Conservation (phyloP, 2,113 vertebrate species). For the Chionodraco myersi region DNA sequence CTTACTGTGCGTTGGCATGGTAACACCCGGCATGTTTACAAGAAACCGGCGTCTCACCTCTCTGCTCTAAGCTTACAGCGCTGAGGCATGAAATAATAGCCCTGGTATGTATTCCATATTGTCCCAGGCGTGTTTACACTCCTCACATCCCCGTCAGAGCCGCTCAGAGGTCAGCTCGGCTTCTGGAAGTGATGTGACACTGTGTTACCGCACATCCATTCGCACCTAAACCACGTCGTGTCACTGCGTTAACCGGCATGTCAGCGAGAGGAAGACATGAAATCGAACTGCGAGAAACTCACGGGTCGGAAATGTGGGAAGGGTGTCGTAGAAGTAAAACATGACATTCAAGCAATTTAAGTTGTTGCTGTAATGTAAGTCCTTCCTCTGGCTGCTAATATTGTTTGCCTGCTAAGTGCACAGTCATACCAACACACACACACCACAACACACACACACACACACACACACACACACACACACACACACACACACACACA, state of each 20-base stretch:
- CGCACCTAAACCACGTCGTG: slow-evolving; percentile 39
- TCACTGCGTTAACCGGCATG: slow-evolving; percentile 28
- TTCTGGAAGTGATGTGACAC: slow-evolving; percentile 41
- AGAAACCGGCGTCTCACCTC: neutral
- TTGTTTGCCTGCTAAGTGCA: slow-evolving; percentile 29
- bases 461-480: neutral
- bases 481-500: slow-evolving; percentile 41
- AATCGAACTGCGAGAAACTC: slow-evolving; percentile 35
- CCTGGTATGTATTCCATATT: slow-evolving; percentile 10
- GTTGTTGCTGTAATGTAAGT: slow-evolving; percentile 17
- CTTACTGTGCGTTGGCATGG: neutral
- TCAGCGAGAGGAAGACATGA: slow-evolving; percentile 33
- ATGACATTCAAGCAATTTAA: neutral
- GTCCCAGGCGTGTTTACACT: slow-evolving; percentile 11
- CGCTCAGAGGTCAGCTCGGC: slow-evolving; percentile 46
- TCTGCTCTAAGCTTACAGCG: slow-evolving; percentile 5
- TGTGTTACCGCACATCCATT: slow-evolving; percentile 49
- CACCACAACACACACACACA: neutral
- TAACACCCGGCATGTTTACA: neutral
- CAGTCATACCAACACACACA: slow-evolving; percentile 42
- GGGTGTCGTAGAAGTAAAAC: slow-evolving; percentile 2
- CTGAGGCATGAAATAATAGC: neutral
- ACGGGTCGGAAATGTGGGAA: neutral
- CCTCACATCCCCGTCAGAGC: slow-evolving; percentile 21
- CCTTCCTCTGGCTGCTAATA: slow-evolving; percentile 32